Evolutionary conservation across 2,113 vertebrate genomes (phyloP), one percentile per base, ranked within the genome.

Genomic region (Indicator maculatus): DNA sequence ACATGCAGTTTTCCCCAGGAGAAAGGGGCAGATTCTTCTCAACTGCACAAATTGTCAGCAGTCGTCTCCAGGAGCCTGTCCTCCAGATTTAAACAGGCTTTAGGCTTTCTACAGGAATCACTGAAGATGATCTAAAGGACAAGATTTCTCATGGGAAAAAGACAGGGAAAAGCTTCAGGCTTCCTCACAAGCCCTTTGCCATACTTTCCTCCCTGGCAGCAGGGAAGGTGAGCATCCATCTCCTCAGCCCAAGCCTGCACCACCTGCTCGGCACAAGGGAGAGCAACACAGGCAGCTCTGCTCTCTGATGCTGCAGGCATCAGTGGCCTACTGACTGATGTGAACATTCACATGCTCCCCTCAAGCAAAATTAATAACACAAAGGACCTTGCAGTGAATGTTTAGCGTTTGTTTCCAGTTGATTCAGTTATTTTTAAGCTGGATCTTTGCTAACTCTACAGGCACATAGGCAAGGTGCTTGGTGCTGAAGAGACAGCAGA

Each of bases 401-500:
- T 63, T 61, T 30, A 69, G 58, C 76, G 33, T 33, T 45, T 71
- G 27, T 50, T 80, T 80, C 47, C 14, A 71, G 26, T 19, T 15
- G 45, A 23, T 59, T 2, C 28, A 12, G 28, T 47, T 56, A 23
- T 19, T 74, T 87, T 73, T 18, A 67, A 67, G n/a, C 2, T 33
- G 13, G 59, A 27, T 21, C 27, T 67, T 53, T 19, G 67, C 47
- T 7, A 27, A 31, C 47, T 65, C 55, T 63, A 81, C 44, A 74
- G 71, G 41, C 9, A 33, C 3, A 1, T 7, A 13, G 36, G n/a
- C 50, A 78, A 83, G 39, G 65, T 88, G 94, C 53, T 20, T 59
- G 60, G 58, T 55, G 69, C 70, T 52, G 66, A 82, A 44, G 36
- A 59, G 58, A 91, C 93, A 97, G 80, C 39, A 94, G 92, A 95